These are phyloP conservation scores for Rotaria magnacalcarata DNA, from an alignment of 2,888 invertebrate genomes.

Conservation along the genomic window DNA sequence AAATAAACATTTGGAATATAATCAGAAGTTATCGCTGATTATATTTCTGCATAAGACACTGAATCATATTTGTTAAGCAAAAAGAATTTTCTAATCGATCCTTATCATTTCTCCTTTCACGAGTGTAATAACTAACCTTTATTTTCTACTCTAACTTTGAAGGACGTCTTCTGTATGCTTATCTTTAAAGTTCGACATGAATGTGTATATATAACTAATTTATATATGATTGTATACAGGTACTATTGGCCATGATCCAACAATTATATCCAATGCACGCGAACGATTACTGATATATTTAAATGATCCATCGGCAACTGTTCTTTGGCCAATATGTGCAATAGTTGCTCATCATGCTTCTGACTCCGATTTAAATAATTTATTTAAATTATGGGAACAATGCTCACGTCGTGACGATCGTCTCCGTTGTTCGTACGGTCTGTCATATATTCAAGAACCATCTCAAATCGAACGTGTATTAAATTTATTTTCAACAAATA, in stretches of 20 bases:
- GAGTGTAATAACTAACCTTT: too few species aligned
- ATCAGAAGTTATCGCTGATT: too few species aligned
- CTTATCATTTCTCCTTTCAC: too few species aligned
- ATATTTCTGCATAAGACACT: too few species aligned
- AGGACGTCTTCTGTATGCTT: too few species aligned
- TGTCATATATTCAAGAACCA: conserved; percentile 9
- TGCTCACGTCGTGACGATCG: not conserved
- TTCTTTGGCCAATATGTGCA: conserved; percentile 27
- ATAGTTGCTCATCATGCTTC: conserved; percentile 29
- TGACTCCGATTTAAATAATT: conserved; percentile 19
- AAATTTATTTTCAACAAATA: not conserved
- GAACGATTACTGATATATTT: not conserved
- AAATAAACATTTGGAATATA: too few species aligned
- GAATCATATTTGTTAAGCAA: too few species aligned
- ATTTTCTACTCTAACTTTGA: too few species aligned
- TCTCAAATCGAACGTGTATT: not conserved
- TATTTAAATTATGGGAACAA: conserved; percentile 9
- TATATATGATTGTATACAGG: not conserved
- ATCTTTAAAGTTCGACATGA: not conserved
- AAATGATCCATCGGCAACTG: not conserved
- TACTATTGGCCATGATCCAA: not conserved
- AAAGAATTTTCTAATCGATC: too few species aligned
- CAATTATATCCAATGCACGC: not conserved
- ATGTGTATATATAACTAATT: not conserved
- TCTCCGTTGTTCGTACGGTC: conserved; percentile 16